Evolutionary conservation across 1,140 invertebrate species (phyloP).

Genomic region (Bombus ignitus): DNA sequence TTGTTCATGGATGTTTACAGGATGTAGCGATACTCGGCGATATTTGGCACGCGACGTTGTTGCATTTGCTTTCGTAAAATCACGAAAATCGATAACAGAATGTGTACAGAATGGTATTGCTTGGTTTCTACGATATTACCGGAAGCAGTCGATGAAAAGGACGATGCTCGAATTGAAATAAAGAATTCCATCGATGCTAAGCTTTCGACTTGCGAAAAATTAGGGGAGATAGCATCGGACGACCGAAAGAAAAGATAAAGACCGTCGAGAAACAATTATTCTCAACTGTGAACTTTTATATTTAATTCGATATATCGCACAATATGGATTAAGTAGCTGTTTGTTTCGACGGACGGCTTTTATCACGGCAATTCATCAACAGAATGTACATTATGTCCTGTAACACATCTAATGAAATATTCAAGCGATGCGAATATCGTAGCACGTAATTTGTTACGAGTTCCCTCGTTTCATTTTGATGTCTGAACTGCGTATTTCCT

Average conservation of each 20-base stretch:
- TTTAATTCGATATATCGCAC: background rate
- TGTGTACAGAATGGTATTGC: too few relatives aligned
- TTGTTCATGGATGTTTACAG: background rate
- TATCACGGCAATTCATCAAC: background rate
- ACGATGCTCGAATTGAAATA: background rate
- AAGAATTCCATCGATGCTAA: background rate
- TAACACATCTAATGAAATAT: background rate
- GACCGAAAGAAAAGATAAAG: too few relatives aligned
- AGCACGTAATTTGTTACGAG: background rate
- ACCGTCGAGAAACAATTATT: background rate
- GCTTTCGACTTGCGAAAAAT: background rate
- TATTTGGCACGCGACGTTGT: background rate
- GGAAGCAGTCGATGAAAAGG: background rate
- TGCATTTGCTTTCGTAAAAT: background rate
- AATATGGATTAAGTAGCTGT: background rate
- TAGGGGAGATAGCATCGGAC: too few relatives aligned
- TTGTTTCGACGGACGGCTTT: background rate
- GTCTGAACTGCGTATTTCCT: background rate
- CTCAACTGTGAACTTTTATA: background rate
- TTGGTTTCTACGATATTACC: background rate
- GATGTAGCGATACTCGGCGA: background rate
- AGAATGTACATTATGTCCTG: background rate
- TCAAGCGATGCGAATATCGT: background rate
- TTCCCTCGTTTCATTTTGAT: background rate
- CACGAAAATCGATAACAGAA: background rate